Evolutionary conservation across 2,888 invertebrate genomes (phyloP).

Genomic region (Congeria kusceri): DNA sequence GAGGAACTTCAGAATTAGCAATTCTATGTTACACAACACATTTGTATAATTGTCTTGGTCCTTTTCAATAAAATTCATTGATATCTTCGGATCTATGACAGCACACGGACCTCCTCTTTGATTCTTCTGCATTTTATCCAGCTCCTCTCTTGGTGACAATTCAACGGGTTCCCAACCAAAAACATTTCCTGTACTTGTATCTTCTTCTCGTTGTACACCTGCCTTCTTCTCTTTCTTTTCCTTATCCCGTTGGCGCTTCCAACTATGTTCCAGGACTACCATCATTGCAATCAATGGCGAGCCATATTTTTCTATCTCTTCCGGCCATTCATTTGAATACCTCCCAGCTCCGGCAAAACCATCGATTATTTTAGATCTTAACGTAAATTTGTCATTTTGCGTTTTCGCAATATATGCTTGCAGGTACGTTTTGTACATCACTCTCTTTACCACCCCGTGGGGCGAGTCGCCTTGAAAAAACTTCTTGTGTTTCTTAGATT

Average conservation of each 20-base stretch:
- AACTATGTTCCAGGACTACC: conserved; percentile 10
- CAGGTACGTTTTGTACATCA: conserved; percentile 24
- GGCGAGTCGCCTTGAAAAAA: conserved; percentile 23
- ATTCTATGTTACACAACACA: not conserved
- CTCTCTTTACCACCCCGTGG: conserved; percentile 29
- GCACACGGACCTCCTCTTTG: not conserved
- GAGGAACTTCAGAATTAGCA: not conserved
- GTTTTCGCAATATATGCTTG: conserved; percentile 22
- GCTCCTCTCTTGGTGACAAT: not conserved
- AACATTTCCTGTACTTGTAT: not conserved
- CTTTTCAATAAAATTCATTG: conserved; percentile 6
- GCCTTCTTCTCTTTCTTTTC: not conserved
- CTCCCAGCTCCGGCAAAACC: conserved; percentile 23
- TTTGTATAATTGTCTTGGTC: not conserved
- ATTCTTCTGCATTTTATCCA: not conserved
- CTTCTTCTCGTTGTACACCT: not conserved
- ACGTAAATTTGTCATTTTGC: not conserved
- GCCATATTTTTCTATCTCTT: conserved; percentile 19
- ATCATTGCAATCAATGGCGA: conserved; percentile 27
- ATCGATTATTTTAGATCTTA: conserved; percentile 13
- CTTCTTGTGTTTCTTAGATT: not conserved
- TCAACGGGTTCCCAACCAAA: not conserved
- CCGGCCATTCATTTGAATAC: conserved; percentile 11
- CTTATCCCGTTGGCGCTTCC: not conserved
- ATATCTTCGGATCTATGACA: not conserved